Conservation (phyloP, 2,888 invertebrate genomes). For the Gerosis bhagava region DNA sequence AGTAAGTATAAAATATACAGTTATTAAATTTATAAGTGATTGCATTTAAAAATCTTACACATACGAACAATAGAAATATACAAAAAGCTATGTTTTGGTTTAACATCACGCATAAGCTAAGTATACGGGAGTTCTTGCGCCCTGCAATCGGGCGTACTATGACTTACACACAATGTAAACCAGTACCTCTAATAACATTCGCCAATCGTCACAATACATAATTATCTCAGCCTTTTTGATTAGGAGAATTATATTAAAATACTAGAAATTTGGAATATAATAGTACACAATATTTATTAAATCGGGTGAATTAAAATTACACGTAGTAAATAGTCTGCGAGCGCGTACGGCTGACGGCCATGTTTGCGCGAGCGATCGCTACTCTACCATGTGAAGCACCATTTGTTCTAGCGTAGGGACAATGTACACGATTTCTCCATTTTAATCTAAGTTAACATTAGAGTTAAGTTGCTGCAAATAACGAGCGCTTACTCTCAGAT, state of each 20-base stretch:
- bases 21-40: constrained; percentile 58
- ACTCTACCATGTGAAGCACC: constrained; percentile 79
- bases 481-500: constrained; percentile 62
- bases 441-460: constrained; percentile 74
- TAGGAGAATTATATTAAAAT: constrained; percentile 67
- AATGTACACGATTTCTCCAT: constrained; percentile 77
- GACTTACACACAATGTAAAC: constrained; percentile 53
- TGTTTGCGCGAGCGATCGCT: constrained; percentile 44
- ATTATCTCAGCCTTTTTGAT: constrained; percentile 80
- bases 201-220: constrained; percentile 73
- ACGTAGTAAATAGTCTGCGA: constrained; percentile 42
- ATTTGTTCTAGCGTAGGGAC: constrained; percentile 82
- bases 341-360: constrained; percentile 22
- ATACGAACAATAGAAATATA: constrained; percentile 74
- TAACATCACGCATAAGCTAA: constrained; percentile 60
- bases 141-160: constrained; percentile 27
- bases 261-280: constrained; percentile 71
- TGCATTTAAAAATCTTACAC: constrained; percentile 67
- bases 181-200: constrained; percentile 59
- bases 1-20: constrained; percentile 68
- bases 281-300: constrained; percentile 67
- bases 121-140: constrained; percentile 33
- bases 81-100: constrained; percentile 72
- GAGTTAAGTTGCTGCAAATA: constrained; percentile 66
- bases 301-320: constrained; percentile 72